Evolutionary conservation across 2,113 vertebrate genomes (phyloP).

Genomic region (Ornithorhynchus anatinus): DNA sequence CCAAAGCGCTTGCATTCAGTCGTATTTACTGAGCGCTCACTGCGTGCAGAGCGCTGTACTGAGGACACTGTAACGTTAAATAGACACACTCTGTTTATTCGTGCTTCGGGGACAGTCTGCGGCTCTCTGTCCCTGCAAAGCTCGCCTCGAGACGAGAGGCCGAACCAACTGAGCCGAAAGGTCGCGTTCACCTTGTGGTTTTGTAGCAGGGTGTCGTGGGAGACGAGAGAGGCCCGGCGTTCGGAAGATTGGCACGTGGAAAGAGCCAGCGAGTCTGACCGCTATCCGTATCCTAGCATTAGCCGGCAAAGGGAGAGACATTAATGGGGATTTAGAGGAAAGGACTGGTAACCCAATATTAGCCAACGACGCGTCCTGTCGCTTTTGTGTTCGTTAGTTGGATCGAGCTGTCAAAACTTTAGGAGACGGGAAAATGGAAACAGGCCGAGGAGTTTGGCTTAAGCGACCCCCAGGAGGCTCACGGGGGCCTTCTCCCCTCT

Average conservation of each 20-base stretch:
- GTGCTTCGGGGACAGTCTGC: too few relatives aligned
- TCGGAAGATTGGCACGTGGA: constrained; percentile 75
- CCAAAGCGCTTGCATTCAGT: constrained; percentile 72
- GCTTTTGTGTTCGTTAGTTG: constrained; percentile 71
- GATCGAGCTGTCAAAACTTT: constrained; percentile 72
- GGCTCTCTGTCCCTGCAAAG: constrained; percentile 73
- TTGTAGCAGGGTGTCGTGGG: constrained; percentile 76
- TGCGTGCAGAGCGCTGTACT: too few relatives aligned
- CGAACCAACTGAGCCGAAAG: constrained; percentile 68
- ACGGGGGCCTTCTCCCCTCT: background rate
- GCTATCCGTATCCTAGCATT: constrained; percentile 77
- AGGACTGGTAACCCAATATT: constrained; percentile 78
- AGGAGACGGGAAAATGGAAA: constrained; percentile 65
- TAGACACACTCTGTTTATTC: too few relatives aligned
- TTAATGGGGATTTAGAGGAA: constrained; percentile 75
- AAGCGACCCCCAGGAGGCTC: constrained; percentile 33
- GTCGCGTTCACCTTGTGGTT: constrained; percentile 87
- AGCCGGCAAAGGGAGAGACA: constrained; percentile 70
- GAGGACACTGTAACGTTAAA: too few relatives aligned
- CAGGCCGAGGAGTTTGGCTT: constrained; percentile 46
- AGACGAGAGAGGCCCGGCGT: constrained; percentile 71
- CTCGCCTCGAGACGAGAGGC: constrained; percentile 53
- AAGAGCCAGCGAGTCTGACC: constrained; percentile 90
- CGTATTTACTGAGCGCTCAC: too few relatives aligned
- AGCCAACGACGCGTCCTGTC: constrained; percentile 67